Evolutionary conservation across 2,888 invertebrate species (phyloP).

Genomic region (Scaptomyza cyrtandrae): DNA sequence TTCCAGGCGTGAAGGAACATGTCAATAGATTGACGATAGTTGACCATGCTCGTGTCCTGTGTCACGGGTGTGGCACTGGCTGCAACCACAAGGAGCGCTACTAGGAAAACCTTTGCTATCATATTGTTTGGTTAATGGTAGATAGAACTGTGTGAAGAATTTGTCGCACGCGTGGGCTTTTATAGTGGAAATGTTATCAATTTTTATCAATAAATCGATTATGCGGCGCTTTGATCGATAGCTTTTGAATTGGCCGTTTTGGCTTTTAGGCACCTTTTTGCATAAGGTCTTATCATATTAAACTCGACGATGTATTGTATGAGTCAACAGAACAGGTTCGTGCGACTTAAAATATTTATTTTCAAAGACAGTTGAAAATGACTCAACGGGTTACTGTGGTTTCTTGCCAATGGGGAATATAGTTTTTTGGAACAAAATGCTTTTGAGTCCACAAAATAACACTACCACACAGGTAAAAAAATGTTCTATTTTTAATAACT

Average conservation of each 20-base stretch:
- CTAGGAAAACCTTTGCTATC: slow-evolving; percentile 45
- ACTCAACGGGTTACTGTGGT: too few species aligned
- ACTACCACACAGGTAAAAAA: too few species aligned
- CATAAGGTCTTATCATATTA: slow-evolving; percentile 2
- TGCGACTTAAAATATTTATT: neutral
- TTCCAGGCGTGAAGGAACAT: slow-evolving; percentile 54
- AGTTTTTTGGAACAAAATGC: too few species aligned
- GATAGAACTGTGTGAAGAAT: slow-evolving; percentile 16
- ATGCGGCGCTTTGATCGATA: slow-evolving; percentile 20
- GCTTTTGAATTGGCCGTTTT: slow-evolving; percentile 8
- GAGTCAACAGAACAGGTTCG: neutral
- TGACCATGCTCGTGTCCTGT: slow-evolving; percentile 19
- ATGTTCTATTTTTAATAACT: too few species aligned
- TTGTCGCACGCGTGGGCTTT: neutral
- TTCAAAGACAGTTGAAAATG: neutral
- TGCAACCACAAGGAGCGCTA: slow-evolving; percentile 44
- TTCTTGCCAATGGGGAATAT: too few species aligned
- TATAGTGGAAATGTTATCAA: slow-evolving; percentile 35
- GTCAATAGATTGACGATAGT: slow-evolving; percentile 55
- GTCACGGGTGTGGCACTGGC: slow-evolving; percentile 23
- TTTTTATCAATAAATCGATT: slow-evolving; percentile 18
- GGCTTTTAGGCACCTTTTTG: neutral
- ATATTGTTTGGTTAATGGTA: slow-evolving; percentile 33
- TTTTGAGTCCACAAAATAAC: too few species aligned
- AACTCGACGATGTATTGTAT: neutral